Base-by-base conservation (phyloP, 2,888 invertebrate genomes). In the Notodonta ziczac region DNA sequence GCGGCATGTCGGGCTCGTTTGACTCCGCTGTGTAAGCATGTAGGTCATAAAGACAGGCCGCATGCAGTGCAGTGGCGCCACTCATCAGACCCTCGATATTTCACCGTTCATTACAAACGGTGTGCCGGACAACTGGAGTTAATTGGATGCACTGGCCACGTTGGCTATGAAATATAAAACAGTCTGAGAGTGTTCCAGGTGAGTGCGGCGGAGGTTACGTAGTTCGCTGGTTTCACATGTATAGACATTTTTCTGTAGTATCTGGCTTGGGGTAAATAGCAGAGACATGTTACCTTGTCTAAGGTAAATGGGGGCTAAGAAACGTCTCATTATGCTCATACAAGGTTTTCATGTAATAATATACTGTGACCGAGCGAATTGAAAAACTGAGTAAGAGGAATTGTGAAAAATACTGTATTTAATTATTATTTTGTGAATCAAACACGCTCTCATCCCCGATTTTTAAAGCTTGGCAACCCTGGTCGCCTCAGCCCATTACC, bases 141-240 rank as follows among this genome's bases (percentile, higher is more conserved):
- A 91, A 91, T 91, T 91, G 91, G 89, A 91, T 87, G 88, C 89
- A 79, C 84, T 77, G 75, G 80, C 85, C 84, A 78, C 83, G 78
- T 73, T 82, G 75, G 68, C 82, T 81, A 85, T 89, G 86, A 88
- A 90, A 90, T 87, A 88, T 90, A 87, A 87, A 89, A 85, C 82
- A 83, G 80, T 69, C 70, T 65, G 59, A 71, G 59, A 69, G 65
- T 67, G 72, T 74, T 75, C 67, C 76, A 77, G 78, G 75, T 75
- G 73, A 76, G 66, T 70, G 66, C 70, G 69, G 61, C 67, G 24
- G n/a, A 24, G 4, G 16, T 6, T 24, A 51, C 10, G 10, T 24
- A 51, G 24, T 0, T 24, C 0, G 24, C 5, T 13, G 32, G 13
- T 52, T 52, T 52, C 24, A 12, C 24, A 16, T n/a, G n/a, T n/a